Evolutionary conservation across 2,113 vertebrate genomes (phyloP), one percentile per base, ranked within the genome.

Genomic region (Scortum barcoo): DNA sequence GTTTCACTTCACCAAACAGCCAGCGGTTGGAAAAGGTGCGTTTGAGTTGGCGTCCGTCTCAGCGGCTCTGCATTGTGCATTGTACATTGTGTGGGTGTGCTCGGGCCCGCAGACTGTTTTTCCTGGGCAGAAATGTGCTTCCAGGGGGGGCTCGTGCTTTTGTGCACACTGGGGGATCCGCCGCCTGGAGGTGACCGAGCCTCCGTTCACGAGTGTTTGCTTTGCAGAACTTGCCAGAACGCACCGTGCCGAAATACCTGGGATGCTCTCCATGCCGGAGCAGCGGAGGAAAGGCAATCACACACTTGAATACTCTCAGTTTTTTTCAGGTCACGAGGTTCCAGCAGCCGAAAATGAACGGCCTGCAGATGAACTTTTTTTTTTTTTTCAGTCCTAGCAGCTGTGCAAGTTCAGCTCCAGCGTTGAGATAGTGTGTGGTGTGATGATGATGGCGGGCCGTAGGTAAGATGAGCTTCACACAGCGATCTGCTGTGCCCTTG

Each of bases 191-290:
- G 86, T 80, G 76, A 80, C 85, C 87, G 51, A 26, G 54, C 86
- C 78, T 75, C 83, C 82, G 60, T 78, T 88, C 80, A 78, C 50
- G 11, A 88, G 73, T 89, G 84, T 92, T 93, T 92, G 80, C 80
- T 77, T 82, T 89, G 71, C 72, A 83, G 42, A 86, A 56, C 36
- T 83, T 87, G 86, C 89, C 87, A 90, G 79, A 83, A 38, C 46
- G 19, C 84, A 88, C 77, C 26, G 54, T 44, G 56, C 70, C 85
- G 63, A 86, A 84, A 90, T 86, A 83, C 65, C 78, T 67, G 80
- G 56, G 86, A 81, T 83, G 73, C 73, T 87, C 84, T 83, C 84
- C 71, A 11, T 66, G 77, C 83, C 16, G 48, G 36, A 80, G 82
- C 75, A 53, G 72, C 24, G 7, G 38, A 80, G 69, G 53, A 66